A percentile compares a stretch with the other conserved stretches of the same genome.
These are phyloP conservation scores for Takifugu rubripes DNA, from an alignment of 2,797 vertebrate species.

Conservation along the genomic window DNA sequence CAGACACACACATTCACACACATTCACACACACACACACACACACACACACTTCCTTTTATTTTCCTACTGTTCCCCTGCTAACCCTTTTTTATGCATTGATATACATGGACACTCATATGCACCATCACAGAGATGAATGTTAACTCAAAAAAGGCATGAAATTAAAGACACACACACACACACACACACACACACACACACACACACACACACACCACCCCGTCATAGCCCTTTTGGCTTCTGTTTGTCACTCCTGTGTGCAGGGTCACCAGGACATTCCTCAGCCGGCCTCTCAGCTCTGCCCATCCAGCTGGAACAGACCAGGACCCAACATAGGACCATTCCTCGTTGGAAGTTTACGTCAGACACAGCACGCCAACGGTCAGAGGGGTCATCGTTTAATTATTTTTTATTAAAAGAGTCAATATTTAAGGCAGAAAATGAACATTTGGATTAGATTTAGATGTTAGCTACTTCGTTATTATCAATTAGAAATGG, in stretches of 20 bases:
- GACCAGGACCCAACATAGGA: conserved; percentile 30
- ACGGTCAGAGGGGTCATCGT: too few species aligned
- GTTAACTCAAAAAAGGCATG: conserved; percentile 27
- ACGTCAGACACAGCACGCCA: conserved; percentile 14
- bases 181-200: conserved; percentile 15
- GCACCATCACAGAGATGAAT: conserved; percentile 55
- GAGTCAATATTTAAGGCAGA: too few species aligned
- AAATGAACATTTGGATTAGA: too few species aligned
- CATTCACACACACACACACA: conserved; percentile 26
- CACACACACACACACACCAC: conserved; percentile 27
- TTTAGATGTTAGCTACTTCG: too few species aligned
- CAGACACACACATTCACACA: conserved; percentile 13
- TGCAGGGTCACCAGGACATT: conserved; percentile 78
- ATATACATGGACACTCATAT: conserved; percentile 56
- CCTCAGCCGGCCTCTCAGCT: conserved; percentile 68
- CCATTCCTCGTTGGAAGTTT: conserved; percentile 22
- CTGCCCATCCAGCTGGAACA: conserved; percentile 74
- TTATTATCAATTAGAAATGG: too few species aligned
- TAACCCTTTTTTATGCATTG: conserved; percentile 49
- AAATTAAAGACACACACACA: conserved; percentile 19
- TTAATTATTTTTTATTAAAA: too few species aligned
- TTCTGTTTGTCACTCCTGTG: conserved; percentile 77
- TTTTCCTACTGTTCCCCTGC: conserved; percentile 20
- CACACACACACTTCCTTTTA: conserved; percentile 6
- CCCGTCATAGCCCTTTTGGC: conserved; percentile 74